Evolutionary conservation across 2,888 invertebrate genomes (phyloP).

Genomic region (Encarsia formosa): DNA sequence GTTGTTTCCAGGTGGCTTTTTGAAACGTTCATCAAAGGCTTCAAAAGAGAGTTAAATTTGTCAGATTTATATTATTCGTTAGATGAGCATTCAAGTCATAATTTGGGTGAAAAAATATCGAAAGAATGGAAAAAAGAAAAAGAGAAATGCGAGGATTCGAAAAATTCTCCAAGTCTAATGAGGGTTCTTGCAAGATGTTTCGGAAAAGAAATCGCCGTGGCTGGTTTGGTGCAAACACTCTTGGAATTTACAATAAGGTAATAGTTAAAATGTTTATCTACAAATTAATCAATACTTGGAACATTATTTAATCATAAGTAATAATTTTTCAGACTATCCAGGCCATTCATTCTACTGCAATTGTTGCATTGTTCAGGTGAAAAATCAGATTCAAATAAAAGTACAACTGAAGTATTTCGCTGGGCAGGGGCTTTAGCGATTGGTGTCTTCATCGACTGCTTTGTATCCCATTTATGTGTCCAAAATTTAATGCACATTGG

Average conservation of each 20-base stretch:
- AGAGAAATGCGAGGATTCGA: slow-evolving; percentile 32
- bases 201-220: slow-evolving; percentile 55
- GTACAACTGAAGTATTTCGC: slow-evolving; percentile 51
- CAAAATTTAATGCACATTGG: slow-evolving; percentile 63
- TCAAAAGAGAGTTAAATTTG: slow-evolving; percentile 66
- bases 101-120: slow-evolving; percentile 52
- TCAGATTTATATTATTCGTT: slow-evolving; percentile 70
- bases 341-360: slow-evolving; percentile 40
- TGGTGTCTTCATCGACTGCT: slow-evolving; percentile 35
- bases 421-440: slow-evolving; percentile 49
- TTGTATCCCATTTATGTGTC: slow-evolving; percentile 60
- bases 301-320: not conserved
- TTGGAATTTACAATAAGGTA: slow-evolving; percentile 63
- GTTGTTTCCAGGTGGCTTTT: slow-evolving; percentile 64
- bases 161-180: slow-evolving; percentile 55
- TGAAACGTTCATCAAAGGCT: slow-evolving; percentile 70
- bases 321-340: slow-evolving; percentile 35
- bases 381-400: slow-evolving; percentile 33
- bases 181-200: slow-evolving; percentile 60
- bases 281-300: not conserved
- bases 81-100: slow-evolving; percentile 63
- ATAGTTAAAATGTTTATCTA: not conserved
- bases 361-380: slow-evolving; percentile 41
- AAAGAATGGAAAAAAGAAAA: slow-evolving; percentile 54
- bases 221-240: slow-evolving; percentile 58